These are phyloP conservation scores for Rotaria macrura DNA, from an alignment of 2,888 invertebrate genomes.

Conservation along the genomic window DNA sequence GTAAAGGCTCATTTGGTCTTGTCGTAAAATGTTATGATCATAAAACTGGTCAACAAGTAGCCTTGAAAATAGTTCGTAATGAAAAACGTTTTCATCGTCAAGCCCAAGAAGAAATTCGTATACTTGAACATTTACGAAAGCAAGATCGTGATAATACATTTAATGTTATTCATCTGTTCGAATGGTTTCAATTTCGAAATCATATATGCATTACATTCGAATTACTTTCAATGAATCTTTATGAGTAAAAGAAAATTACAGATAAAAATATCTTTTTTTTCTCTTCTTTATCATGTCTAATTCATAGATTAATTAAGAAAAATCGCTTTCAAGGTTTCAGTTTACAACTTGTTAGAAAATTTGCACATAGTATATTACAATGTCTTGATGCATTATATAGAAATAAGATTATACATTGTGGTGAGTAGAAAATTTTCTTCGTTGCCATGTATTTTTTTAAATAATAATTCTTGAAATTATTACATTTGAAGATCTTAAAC, in stretches of 20 bases:
- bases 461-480: neutral
- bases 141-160: slow-evolving; percentile 92
- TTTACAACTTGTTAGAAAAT: slow-evolving; percentile 87
- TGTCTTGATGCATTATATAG: slow-evolving; percentile 68
- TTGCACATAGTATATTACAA: slow-evolving; percentile 88
- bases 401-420: slow-evolving; percentile 35
- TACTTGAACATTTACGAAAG: slow-evolving; percentile 80
- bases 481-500: slow-evolving; percentile 67
- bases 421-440: neutral
- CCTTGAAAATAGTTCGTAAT: slow-evolving; percentile 89
- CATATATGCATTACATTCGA: slow-evolving; percentile 99
- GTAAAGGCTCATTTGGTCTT: slow-evolving; percentile 92
- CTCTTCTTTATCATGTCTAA: too few species aligned
- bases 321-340: slow-evolving; percentile 97
- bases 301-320: slow-evolving; percentile 75
- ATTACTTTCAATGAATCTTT: slow-evolving; percentile 84
- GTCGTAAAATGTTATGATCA: slow-evolving; percentile 97
- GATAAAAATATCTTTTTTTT: too few species aligned
- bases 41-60: slow-evolving; percentile 84
- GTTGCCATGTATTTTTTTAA: too few species aligned
- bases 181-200: slow-evolving; percentile 90
- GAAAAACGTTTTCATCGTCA: slow-evolving; percentile 95
- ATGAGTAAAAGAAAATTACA: slow-evolving; percentile 58
- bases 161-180: slow-evolving; percentile 97
- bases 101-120: slow-evolving; percentile 93